A percentile compares a stretch with the other conserved stretches of the same genome.
Conservation (phyloP, 1,140 invertebrate species). For the Acyrthosiphon pisum region DNA sequence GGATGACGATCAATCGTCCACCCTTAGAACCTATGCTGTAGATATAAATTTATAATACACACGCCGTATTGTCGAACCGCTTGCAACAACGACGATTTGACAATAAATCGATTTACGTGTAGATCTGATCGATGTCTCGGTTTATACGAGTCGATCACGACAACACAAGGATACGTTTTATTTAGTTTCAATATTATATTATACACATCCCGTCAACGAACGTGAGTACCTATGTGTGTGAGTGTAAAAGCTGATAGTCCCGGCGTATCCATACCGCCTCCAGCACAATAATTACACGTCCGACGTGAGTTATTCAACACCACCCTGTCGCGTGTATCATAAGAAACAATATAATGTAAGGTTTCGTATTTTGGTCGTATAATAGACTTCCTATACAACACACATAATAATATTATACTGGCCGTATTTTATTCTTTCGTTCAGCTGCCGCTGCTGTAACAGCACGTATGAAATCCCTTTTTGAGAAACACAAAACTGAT, state of each 20-base stretch:
- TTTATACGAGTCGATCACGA: not conserved
- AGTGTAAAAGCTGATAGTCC: not conserved
- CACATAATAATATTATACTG: conserved; percentile 15
- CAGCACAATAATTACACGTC: not conserved
- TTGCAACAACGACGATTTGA: not conserved
- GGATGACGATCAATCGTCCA: not conserved
- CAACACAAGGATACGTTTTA: not conserved
- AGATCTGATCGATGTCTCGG: not conserved
- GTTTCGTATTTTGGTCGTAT: conserved; percentile 37
- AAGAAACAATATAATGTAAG: conserved; percentile 42
- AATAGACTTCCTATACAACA: conserved; percentile 24
- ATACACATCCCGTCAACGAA: not conserved
- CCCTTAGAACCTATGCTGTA: not conserved
- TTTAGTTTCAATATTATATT: not conserved
- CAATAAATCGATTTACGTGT: not conserved
- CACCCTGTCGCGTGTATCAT: not conserved
- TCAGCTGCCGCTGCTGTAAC: not conserved
- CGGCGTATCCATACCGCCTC: not conserved
- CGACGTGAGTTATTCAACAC: conserved; percentile 11
- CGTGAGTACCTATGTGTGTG: not conserved
- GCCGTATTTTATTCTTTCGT: conserved; percentile 28
- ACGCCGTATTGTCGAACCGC: too few species aligned
- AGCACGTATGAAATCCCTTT: conserved; percentile 37
- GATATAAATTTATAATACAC: not conserved
- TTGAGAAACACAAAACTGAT: conserved; percentile 11